phyloP scores from a whole-genome alignment of 2,797 vertebrate genomes.

The Borostomias antarcticus region DNA sequence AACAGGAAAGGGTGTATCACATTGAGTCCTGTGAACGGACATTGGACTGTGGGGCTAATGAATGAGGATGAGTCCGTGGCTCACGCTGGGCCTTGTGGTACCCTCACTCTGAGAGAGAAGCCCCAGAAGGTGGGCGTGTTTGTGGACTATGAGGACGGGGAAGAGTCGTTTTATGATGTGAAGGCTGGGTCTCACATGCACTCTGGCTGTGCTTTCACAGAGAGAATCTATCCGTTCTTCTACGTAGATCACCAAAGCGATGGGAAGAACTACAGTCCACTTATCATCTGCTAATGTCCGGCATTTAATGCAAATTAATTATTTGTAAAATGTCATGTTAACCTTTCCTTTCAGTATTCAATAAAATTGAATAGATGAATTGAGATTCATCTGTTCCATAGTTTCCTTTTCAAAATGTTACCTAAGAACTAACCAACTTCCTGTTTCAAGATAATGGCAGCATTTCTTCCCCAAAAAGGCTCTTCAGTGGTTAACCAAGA shows the following conservation, averaged over 20 bases:
- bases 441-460: neutral
- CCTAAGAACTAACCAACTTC: neutral
- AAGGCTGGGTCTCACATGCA: neutral
- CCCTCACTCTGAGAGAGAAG: neutral
- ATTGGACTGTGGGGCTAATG: neutral
- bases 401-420: neutral
- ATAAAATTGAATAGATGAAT: no score
- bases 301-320: no score
- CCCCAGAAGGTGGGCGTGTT: conserved; percentile 46
- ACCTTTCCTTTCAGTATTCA: no score
- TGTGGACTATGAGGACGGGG: conserved; percentile 58
- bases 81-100: neutral
- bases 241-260: neutral
- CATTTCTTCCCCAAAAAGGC: neutral
- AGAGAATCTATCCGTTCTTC: neutral
- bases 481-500: no score
- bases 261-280: neutral
- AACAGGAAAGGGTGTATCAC: neutral
- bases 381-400: no score
- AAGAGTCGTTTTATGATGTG: conserved; percentile 59
- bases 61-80: neutral
- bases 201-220: neutral
- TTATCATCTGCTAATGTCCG: no score
- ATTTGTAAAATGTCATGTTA: no score
- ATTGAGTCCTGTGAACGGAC: neutral